Percentiles rank a stretch among this genome's conserved stretches.
phyloP scores from a whole-genome alignment of 2,797 vertebrate species.

The Scarus forsteni region DNA sequence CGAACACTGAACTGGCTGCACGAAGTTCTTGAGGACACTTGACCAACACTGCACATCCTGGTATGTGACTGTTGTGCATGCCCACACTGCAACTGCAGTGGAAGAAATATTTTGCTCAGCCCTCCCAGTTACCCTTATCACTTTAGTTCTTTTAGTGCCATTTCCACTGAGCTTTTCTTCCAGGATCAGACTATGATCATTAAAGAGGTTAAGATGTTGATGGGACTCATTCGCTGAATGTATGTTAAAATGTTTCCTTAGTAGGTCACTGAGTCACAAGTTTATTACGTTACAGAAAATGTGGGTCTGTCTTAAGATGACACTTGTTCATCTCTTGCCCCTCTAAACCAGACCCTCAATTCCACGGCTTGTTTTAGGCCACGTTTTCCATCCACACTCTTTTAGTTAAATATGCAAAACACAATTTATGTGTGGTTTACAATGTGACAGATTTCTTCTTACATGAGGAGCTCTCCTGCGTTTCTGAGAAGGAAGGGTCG shows the following conservation, averaged over 20 bases:
- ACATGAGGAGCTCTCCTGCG: slow-evolving; percentile 42
- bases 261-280: slow-evolving; percentile 20
- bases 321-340: slow-evolving; percentile 2
- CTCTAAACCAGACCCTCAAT: slow-evolving; percentile 15
- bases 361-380: neutral
- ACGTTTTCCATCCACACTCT: slow-evolving; percentile 8
- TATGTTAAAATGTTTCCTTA: neutral
- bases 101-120: too few relatives aligned
- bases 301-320: slow-evolving; percentile 16
- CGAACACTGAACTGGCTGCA: too few relatives aligned
- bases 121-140: too few relatives aligned
- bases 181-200: too few relatives aligned
- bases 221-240: too few relatives aligned
- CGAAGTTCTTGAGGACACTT: too few relatives aligned
- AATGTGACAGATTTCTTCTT: slow-evolving; percentile 49
- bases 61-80: too few relatives aligned
- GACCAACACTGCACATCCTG: too few relatives aligned
- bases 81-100: too few relatives aligned
- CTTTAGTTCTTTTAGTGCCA: too few relatives aligned
- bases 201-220: too few relatives aligned
- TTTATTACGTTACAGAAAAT: slow-evolving; percentile 26
- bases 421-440: slow-evolving; percentile 65
- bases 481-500: slow-evolving; percentile 39
- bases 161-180: too few relatives aligned
- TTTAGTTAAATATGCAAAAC: slow-evolving; percentile 37